Percentiles rank a stretch among this genome's conserved stretches.
Evolutionary conservation across 1,140 invertebrate genomes (phyloP).

Genomic region (Meloidogyne exigua): DNA sequence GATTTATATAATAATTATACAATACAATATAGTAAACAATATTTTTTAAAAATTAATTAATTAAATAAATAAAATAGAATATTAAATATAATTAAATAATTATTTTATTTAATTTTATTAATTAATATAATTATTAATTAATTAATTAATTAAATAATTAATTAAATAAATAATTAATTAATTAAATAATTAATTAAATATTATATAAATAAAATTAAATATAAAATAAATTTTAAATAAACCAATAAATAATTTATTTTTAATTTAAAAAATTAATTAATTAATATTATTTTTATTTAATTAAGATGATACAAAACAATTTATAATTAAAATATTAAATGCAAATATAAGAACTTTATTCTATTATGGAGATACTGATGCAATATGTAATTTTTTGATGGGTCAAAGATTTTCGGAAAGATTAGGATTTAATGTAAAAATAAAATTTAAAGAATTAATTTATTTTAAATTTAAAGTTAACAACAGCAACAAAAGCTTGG

Average conservation of each 20-base stretch:
- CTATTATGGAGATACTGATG: conserved; percentile 70
- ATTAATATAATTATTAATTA: too few species aligned
- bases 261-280: too few species aligned
- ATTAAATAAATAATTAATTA: neutral
- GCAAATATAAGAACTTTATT: conserved; percentile 64
- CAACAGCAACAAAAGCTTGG: conserved; percentile 48
- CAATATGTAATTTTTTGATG: conserved; percentile 67
- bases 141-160: too few species aligned
- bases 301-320: neutral
- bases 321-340: conserved; percentile 48
- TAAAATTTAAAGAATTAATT: too few species aligned
- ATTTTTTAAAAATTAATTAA: too few species aligned
- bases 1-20: conserved; percentile 38
- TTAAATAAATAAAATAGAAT: neutral
- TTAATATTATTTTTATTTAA: too few species aligned
- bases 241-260: too few species aligned
- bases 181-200: neutral
- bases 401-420: conserved; percentile 49
- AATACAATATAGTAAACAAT: conserved; percentile 53
- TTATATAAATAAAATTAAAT: neutral
- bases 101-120: too few species aligned
- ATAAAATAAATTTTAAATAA: too few species aligned
- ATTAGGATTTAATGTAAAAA: conserved; percentile 36
- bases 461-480: conserved; percentile 13
- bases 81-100: too few species aligned